phyloP scores from a whole-genome alignment of 2,797 vertebrate species.

The Gymnopithys bicolor region DNA sequence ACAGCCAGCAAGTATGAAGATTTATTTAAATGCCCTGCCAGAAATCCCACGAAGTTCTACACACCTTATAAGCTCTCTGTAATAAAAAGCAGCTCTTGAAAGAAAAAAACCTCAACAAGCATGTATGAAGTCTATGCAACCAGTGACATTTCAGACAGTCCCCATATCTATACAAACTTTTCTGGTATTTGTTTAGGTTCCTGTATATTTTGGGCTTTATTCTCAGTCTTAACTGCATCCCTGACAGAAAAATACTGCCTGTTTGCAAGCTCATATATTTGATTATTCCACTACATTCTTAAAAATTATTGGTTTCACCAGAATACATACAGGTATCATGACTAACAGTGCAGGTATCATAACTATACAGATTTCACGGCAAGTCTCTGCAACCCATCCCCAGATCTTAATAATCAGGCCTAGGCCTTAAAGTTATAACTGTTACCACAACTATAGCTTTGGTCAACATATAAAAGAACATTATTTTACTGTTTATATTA shows the following conservation, averaged over 20 bases:
- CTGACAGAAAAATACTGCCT: background rate
- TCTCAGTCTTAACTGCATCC: background rate
- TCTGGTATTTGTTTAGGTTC: background rate
- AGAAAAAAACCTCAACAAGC: background rate
- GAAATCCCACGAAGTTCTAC: background rate
- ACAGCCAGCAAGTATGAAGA: background rate
- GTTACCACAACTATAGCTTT: background rate
- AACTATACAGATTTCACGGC: background rate
- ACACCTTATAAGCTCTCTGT: background rate
- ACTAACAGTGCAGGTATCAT: background rate
- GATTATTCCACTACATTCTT: background rate
- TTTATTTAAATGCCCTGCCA: conserved; percentile 6
- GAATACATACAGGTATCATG: background rate
- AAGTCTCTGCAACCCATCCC: background rate
- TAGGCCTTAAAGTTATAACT: background rate
- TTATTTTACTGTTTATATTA: background rate
- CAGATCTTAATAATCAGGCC: background rate
- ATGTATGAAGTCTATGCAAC: background rate
- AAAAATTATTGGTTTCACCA: background rate
- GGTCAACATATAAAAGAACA: background rate
- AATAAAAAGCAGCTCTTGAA: conserved; percentile 16
- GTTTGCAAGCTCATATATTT: background rate
- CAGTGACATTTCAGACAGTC: background rate
- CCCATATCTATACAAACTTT: background rate
- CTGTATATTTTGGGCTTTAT: background rate